Evolutionary conservation across 2,888 invertebrate species (phyloP).

Genomic region (Ischnura elegans): DNA sequence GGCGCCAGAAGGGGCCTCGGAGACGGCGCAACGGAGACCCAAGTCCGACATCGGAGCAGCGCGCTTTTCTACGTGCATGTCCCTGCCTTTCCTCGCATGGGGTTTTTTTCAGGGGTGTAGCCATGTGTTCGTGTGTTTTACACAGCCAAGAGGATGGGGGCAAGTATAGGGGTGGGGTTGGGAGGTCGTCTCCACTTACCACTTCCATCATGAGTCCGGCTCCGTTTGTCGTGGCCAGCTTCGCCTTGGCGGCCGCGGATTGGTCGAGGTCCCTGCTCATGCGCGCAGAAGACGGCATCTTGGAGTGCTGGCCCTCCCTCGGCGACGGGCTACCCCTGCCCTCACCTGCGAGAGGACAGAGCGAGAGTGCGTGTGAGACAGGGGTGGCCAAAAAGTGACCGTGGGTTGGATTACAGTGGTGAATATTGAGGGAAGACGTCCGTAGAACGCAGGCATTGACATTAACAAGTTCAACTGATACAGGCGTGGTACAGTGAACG

Average conservation of each 20-base stretch:
- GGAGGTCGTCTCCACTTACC: constrained; percentile 57
- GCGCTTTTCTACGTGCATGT: too few species aligned
- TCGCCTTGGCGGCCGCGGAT: constrained; percentile 64
- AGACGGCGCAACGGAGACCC: neutral
- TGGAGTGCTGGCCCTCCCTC: constrained; percentile 44
- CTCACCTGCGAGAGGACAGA: constrained; percentile 46
- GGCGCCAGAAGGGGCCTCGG: neutral
- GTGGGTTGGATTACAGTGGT: too few species aligned
- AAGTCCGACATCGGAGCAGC: neutral
- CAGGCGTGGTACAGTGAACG: too few species aligned
- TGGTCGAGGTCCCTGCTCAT: constrained; percentile 56
- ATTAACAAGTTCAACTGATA: too few species aligned
- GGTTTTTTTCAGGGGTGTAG: too few species aligned
- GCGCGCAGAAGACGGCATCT: constrained; percentile 59
- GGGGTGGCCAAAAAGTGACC: neutral
- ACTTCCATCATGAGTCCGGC: constrained; percentile 69
- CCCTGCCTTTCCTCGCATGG: too few species aligned
- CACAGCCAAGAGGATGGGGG: neutral
- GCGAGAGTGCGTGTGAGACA: neutral
- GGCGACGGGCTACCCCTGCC: constrained; percentile 60
- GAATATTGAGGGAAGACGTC: too few species aligned
- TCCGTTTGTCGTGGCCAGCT: constrained; percentile 68
- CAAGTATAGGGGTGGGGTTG: neutral
- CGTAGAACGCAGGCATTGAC: too few species aligned
- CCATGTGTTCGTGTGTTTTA: neutral